Conservation (phyloP, 2,797 vertebrate species). For the Stomatorhinus walkeri region DNA sequence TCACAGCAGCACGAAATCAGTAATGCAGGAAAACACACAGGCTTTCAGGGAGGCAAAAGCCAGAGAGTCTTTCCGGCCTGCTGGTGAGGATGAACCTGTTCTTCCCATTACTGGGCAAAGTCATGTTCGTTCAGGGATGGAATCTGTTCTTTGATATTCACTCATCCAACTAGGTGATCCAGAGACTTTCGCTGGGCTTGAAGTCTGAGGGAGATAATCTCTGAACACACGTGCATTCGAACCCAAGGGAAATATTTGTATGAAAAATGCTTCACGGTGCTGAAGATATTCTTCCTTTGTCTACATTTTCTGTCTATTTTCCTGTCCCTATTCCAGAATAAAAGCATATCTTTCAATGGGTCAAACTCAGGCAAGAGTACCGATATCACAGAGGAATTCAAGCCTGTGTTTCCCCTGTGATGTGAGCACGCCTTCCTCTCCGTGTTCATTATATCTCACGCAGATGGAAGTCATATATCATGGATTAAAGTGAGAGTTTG, state of each 20-base stretch:
- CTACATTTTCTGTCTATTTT: not conserved
- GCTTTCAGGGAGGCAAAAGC: not conserved
- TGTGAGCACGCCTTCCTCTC: too few relatives aligned
- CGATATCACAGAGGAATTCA: not conserved
- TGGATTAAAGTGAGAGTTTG: not conserved
- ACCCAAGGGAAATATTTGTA: not conserved
- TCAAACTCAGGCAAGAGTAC: not conserved
- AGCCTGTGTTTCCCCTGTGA: not conserved
- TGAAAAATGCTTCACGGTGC: not conserved
- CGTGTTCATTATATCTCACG: not conserved
- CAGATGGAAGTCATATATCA: conserved; percentile 15
- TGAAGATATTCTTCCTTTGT: not conserved
- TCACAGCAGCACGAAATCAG: not conserved
- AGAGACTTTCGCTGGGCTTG: not conserved
- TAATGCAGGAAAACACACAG: not conserved
- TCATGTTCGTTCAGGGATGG: not conserved
- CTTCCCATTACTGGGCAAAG: not conserved
- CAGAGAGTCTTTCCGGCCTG: not conserved
- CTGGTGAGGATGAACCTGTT: not conserved
- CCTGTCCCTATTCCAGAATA: not conserved
- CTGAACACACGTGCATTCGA: not conserved
- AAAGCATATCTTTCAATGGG: not conserved
- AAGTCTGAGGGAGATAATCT: not conserved
- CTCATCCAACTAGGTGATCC: not conserved
- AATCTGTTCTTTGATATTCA: not conserved